A percentile compares a stretch with the other conserved stretches of the same genome.
Evolutionary conservation across 2,888 invertebrate genomes (phyloP).

Genomic region (Rhagium mordax): DNA sequence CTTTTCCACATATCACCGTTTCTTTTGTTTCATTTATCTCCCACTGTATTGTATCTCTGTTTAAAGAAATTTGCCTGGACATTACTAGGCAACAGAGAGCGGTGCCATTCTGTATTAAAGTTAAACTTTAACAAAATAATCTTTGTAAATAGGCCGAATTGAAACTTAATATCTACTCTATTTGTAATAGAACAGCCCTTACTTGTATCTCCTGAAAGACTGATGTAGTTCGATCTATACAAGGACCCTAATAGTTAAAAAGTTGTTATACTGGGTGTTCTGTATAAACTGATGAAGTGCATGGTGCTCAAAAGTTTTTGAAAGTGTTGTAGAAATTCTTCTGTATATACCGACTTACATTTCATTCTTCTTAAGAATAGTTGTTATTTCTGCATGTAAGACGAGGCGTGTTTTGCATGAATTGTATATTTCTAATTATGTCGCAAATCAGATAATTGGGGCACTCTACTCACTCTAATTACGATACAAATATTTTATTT

Average conservation of each 20-base stretch:
- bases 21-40: background rate
- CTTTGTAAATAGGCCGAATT: conserved; percentile 23
- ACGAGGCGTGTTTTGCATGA: background rate
- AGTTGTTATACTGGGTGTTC: conserved; percentile 28
- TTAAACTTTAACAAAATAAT: background rate
- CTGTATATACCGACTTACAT: conserved; percentile 8
- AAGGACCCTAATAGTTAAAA: conserved; percentile 28
- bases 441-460: background rate
- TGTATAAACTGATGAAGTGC: conserved; percentile 38
- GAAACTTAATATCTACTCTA: conserved; percentile 4
- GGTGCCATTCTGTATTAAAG: background rate
- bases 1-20: conserved; percentile 21
- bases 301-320: conserved; percentile 27
- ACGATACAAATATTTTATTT: no score
- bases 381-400: background rate
- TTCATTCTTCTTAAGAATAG: background rate
- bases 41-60: background rate
- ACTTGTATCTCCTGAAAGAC: conserved; percentile 37
- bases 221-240: conserved; percentile 36
- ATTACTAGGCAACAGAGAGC: background rate
- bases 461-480: no score
- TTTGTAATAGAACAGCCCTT: conserved; percentile 5
- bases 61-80: background rate
- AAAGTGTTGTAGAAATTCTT: conserved; percentile 18
- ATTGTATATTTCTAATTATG: background rate